Base-by-base conservation (phyloP, 2,113 vertebrate genomes). In the Oncorhynchus kisutch region DNA sequence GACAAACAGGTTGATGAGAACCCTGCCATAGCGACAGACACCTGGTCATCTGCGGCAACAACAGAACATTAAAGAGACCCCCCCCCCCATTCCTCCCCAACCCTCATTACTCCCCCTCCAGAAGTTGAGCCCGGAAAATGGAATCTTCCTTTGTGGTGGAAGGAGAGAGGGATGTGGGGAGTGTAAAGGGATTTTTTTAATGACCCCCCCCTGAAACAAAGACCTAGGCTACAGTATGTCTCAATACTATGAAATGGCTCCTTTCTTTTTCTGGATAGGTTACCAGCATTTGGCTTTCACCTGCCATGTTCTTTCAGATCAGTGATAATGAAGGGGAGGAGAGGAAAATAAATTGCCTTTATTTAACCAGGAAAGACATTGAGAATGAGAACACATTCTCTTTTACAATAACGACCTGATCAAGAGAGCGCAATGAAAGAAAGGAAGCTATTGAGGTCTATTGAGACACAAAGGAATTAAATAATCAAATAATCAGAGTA, bases 111-210 rank as follows among this genome's bases (percentile, higher is more conserved):
- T 3, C 31, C 27, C 31, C 31, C 16, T 72, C 62, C 22, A 34
- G 18, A 57, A 66, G 72, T 24, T 39, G 7, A 12, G n/a, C 14
- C 14, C 16, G 13, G 60, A 65, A 74, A 45, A 62, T 24, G 14
- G 18, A 62, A 24, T 62, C 24, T 13, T 39, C 25, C 67, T 34
- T 31, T 48, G 16, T 59, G 34, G 59, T 62, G 65, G 39, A 54
- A 11, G 60, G 25, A 39, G 34, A 29, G 64, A 16, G 5, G 6
- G 64, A 27, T 22, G 67, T 45, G 25, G n/a, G 45, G 7, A 34
- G 59, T 51, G 24, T 54, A 74, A 79, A 45, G 39, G 39, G 39
- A 45, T 71, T 71, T 70, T 74, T 71, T 57, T 71, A 69, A 71
- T 31, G 59, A 65, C 7, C 18, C 73, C 34, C 34, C n/a, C 16